Evolutionary conservation across 2,888 invertebrate species (phyloP), one percentile per base, ranked within the genome.

Genomic region (Amphipyra tragopoginis): DNA sequence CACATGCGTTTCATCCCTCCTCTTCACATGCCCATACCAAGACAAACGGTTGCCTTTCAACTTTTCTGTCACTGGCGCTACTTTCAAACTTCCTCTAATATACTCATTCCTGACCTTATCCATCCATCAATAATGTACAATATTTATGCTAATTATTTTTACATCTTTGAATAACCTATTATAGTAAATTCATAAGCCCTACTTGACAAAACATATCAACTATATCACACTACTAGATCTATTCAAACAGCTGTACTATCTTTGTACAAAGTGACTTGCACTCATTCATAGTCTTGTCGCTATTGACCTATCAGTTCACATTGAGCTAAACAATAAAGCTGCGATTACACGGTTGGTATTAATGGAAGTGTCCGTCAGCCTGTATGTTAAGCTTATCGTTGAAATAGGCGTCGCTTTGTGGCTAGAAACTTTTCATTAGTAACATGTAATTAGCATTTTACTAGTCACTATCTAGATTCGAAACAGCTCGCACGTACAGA

Each of bases 281-380:
- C 13, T 10, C 33, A 43, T 65, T 64, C 66, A 59, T 47, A 56
- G 33, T 42, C 52, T 62, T 53, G 42, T 64, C 52, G 48, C n/a
- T 36, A 70, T 63, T 63, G 72, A 77, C 73, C 69, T 54, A 70
- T 69, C 77, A 67, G 61, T 69, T 68, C 70, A 36, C 65, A 61
- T 64, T 57, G 59, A 8, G 21, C 55, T 56, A 58, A 63, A 75
- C 76, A 77, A 79, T 71, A 56, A 67, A 44, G 43, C 50, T 45
- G 59, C 51, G 53, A 77, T 77, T 77, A 80, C 58, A 67, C 26
- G 54, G 39, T 49, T 52, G 8, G 53, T 65, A 64, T 67, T 80
- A 78, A 75, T 77, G 65, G 69, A 75, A 72, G 65, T 68, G 79
- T 60, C 68, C 67, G 71, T 77, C 79, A 79, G 65, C 40, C 56